Evolutionary conservation across 2,113 vertebrate genomes (phyloP), one percentile per base, ranked within the genome.

Genomic region (Lophura nycthemera): DNA sequence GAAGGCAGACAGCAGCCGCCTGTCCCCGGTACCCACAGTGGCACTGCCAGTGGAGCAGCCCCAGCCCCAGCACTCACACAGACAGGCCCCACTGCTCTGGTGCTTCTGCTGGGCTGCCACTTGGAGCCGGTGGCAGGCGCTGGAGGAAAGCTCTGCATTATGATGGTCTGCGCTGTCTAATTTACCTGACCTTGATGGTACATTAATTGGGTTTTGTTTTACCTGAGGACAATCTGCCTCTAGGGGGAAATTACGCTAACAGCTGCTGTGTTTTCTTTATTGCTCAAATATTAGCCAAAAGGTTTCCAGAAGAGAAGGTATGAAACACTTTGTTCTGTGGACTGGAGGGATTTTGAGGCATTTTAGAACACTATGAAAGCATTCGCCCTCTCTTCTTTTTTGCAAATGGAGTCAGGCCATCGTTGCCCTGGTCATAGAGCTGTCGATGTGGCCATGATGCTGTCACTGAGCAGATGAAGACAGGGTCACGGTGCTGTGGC

Each of bases 181-280:
- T 94, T 63, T 43, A 86, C 71, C 93, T 83, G 89, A 95, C 89
- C 79, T 95, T 57, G 47, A 73, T 76, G 34, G 47, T 86, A 61
- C 60, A 47, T 95, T 92, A 89, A 89, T 80, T 91, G 64, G 67
- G 57, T 75, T 90, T 88, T 88, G 90, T 94, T 95, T 89, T 79
- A 96, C 93, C 73, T 93, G 90, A 96, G 32, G 57, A 93, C n/a
- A 84, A 50, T 50, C 59, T 84, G 64, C 70, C 54, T 93, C 56
- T 7, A 82, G 64, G 81, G 34, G 71, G 71, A 83, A 90, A 86
- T 11, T 21, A 81, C 66, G 88, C 65, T 89, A 89, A 92, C 70
- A 82, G 89, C 72, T 76, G 86, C 86, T 83, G 56, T 52, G 45
- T 88, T 95, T 76, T 89, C 87, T 86, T 69, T 81, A 29, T 83